Evolutionary conservation across 2,888 invertebrate species (phyloP), one percentile per base, ranked within the genome.

Genomic region (Magallana nippona): DNA sequence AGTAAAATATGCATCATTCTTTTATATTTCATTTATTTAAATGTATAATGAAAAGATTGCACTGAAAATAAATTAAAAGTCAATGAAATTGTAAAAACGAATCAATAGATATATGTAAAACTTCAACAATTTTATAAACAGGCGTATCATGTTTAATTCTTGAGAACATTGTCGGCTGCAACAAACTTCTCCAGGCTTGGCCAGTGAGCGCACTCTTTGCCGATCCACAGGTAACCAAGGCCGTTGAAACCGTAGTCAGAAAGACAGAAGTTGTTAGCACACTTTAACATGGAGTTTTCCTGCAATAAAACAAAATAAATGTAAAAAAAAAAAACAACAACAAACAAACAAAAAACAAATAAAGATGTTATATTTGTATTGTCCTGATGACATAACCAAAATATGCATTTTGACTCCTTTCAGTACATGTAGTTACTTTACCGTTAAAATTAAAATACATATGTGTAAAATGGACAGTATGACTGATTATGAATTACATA

Each of bases 211-310:
- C 80, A 80, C 22, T 32, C 32, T 57, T 80, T 80, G 11, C 80
- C 80, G 32, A 80, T 80, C 57, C 55, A 32, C 10, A 80, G 58
- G 27, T 80, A 80, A 10, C 56, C 56, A 11, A 80, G 55, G 32
- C 80, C 80, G 8, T 55, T 58, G 80, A 15, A 27, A 22, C n/a
- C 15, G 22, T 80, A 55, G 17, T 55, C 32, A 22, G 57, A 57
- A 8, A 80, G 58, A 27, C 80, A 80, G 17, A 27, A 57, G 27
- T 80, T 80, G 80, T 80, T 80, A 11, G 80, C 80, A 58, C 80
- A 80, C 56, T 56, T 80, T 10, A 80, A 22, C 80, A 80, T 80
- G 8, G 55, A 57, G 17, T 80, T 58, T 22, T 80, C 80, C 80
- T 80, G 80, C 19, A 58, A 80, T 17, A 3, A 19, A 62, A 62